Evolutionary conservation across 2,888 invertebrate genomes (phyloP), one percentile per base, ranked within the genome.

Genomic region (Pachydiplax longipennis): DNA sequence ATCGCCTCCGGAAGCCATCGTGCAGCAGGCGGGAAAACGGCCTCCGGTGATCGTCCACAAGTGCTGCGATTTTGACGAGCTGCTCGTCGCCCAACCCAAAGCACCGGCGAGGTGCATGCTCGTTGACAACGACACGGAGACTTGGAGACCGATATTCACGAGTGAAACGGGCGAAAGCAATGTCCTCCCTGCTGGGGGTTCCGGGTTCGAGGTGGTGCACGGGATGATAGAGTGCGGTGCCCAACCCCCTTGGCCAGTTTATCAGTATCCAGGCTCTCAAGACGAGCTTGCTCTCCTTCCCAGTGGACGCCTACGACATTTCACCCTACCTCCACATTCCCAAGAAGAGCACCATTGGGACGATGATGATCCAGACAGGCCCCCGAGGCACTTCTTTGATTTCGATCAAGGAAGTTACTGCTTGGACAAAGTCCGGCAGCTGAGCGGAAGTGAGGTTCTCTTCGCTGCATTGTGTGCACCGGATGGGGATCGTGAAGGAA

Each of bases 351-450:
- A 95, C 92, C 94, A 94, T 91, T 93, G 95, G 92, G 93, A 95
- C 58, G 95, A 95, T 91, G 94, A 93, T 91, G 94, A 94, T 91
- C 61, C 58, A 8, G 83, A 48, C 15, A 87, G 37, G 18, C 61
- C 87, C n/a, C 87, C 61, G 37, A 65, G 61, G 90, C 93, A 95
- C 4, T 96, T 95, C 91, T 96, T 97, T 92, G 97, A 97, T 93
- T 97, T 97, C 93, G 94, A 95, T 31, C 96, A 96, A 92, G 96
- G 97, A 80, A 96, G 97, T 94, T 98, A 98, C 93, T 98, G 98
- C 93, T 95, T 97, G 93, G 98, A 98, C 93, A 97, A 96, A 95
- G 97, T 97, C 92, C 93, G 93, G 91, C 92, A 93, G 95, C 95
- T 91, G 95, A 95, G 91, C 95, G 95, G 87, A 93, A 65, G 95